Percentiles rank a stretch among this genome's conserved stretches.
Conservation (phyloP, 2,888 invertebrate species). For the Pheosia gnoma region DNA sequence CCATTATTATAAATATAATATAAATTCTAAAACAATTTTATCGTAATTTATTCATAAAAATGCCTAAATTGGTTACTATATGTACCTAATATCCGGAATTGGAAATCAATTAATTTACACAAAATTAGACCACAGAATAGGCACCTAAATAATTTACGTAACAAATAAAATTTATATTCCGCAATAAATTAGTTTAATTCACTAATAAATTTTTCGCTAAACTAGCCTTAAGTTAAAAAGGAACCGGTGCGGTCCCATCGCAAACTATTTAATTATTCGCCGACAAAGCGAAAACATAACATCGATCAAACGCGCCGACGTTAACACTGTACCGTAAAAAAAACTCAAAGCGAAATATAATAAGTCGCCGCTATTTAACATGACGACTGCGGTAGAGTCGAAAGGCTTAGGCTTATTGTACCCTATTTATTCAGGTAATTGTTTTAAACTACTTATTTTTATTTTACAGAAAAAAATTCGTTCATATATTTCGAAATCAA, state of each 20-base stretch:
- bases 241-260: slow-evolving; percentile 10
- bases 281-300: slow-evolving; percentile 63
- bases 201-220: slow-evolving; percentile 21
- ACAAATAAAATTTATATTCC: neutral
- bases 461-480: too few relatives aligned
- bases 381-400: neutral
- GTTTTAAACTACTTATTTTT: too few relatives aligned
- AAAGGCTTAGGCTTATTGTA: neutral
- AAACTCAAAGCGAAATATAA: slow-evolving; percentile 29
- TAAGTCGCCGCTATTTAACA: neutral
- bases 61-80: too few relatives aligned
- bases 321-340: slow-evolving; percentile 33
- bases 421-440: neutral
- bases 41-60: too few relatives aligned
- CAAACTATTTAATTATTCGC: slow-evolving; percentile 62
- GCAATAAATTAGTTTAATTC: neutral
- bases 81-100: too few relatives aligned
- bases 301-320: slow-evolving; percentile 57
- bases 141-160: too few relatives aligned
- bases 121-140: too few relatives aligned
- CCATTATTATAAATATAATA: neutral
- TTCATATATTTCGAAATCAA: too few relatives aligned
- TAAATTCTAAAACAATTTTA: too few relatives aligned
- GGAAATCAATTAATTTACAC: too few relatives aligned
- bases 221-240: slow-evolving; percentile 16